Conservation (phyloP, 2,797 vertebrate species). For the Euthynnus affinis region DNA sequence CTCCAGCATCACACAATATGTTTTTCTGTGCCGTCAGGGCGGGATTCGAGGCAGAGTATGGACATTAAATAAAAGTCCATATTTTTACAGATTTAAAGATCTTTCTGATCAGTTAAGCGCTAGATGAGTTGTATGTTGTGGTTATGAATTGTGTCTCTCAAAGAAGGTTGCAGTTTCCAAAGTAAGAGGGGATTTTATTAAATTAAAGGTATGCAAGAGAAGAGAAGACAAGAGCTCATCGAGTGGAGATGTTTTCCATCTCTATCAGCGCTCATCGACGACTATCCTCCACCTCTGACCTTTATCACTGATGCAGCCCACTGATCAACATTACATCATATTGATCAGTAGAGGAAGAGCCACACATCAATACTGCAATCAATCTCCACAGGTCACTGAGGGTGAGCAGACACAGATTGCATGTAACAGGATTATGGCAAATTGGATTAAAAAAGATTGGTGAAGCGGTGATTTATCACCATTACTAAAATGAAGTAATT, state of each 20-base stretch:
- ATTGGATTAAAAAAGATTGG: conserved; percentile 42
- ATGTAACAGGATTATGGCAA: conserved; percentile 38
- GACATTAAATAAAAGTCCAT: conserved; percentile 21
- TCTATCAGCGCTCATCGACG: conserved; percentile 35
- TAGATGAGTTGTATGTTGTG: neutral
- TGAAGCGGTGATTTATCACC: conserved; percentile 20
- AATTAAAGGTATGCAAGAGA: neutral
- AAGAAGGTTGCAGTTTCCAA: neutral
- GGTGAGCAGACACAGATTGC: conserved; percentile 35
- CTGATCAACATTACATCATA: conserved; percentile 53
- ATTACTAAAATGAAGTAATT: conserved; percentile 12
- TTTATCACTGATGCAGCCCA: conserved; percentile 37
- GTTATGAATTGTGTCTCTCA: neutral
- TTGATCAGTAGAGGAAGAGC: conserved; percentile 61
- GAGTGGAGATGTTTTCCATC: conserved; percentile 12
- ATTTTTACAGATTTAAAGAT: conserved; percentile 20
- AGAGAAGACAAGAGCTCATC: neutral
- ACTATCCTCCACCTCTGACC: conserved; percentile 52
- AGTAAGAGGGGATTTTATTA: neutral
- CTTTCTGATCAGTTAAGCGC: conserved; percentile 13
- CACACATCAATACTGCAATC: conserved; percentile 53
- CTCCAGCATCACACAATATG: conserved; percentile 53
- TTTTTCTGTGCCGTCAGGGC: conserved; percentile 32
- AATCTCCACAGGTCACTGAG: conserved; percentile 57
- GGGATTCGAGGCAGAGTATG: conserved; percentile 15